Percentiles rank a stretch among this genome's conserved stretches.
These are phyloP conservation scores for Burhinus oedicnemus DNA, from an alignment of 2,113 vertebrate species.

Conservation along the genomic window DNA sequence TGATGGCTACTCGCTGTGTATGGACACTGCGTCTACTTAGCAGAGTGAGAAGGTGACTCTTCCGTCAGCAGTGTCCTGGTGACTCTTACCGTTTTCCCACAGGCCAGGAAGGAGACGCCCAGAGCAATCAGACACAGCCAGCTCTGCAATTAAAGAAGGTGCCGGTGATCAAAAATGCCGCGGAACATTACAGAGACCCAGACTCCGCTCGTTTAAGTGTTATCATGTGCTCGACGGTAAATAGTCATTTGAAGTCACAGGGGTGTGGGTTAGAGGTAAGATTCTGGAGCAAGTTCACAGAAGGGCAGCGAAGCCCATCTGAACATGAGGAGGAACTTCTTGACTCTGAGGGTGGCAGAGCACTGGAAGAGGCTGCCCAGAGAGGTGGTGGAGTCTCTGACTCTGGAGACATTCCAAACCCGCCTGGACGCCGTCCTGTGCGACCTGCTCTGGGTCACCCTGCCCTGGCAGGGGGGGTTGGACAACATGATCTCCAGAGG, in stretches of 20 bases:
- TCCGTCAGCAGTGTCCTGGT: constrained; percentile 76
- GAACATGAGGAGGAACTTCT: no score
- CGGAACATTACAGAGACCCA: rapidly evolving
- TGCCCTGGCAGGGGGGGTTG: no score
- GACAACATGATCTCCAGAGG: no score
- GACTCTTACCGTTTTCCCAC: constrained; percentile 87
- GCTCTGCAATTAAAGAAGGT: constrained; percentile 68
- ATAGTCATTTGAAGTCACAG: rapidly evolving
- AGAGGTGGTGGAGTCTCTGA: no score
- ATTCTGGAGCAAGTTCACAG: background rate
- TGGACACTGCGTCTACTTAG: constrained; percentile 41
- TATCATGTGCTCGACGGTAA: rapidly evolving
- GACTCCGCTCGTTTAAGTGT: background rate
- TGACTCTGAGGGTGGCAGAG: no score
- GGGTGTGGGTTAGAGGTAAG: background rate
- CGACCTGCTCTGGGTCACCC: no score
- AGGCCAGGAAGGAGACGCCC: constrained; percentile 85
- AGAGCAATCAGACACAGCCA: constrained; percentile 92
- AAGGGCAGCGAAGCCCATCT: background rate
- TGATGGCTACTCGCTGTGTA: constrained; percentile 63
- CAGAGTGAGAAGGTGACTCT: constrained; percentile 39
- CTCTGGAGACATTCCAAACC: no score
- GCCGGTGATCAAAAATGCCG: background rate
- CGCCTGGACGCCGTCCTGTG: no score
- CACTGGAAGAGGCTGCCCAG: no score